A percentile compares a stretch with the other conserved stretches of the same genome.
Conservation (phyloP, 2,797 vertebrate genomes). For the Avahi laniger region DNA sequence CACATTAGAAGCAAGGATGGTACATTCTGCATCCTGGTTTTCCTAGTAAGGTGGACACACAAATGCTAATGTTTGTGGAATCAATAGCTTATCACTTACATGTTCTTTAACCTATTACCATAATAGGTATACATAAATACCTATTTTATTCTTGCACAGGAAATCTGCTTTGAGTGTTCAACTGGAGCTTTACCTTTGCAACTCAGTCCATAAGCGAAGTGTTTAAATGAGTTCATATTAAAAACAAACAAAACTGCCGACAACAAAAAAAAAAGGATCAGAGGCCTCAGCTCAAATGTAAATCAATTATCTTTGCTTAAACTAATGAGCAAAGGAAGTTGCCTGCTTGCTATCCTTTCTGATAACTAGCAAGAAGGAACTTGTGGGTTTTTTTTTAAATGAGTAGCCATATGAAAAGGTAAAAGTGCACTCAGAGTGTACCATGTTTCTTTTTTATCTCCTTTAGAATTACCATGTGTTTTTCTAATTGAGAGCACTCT, state of each 20-base stretch:
- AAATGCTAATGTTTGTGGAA: background rate
- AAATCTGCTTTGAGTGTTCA: background rate
- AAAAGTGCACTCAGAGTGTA: conserved; percentile 9
- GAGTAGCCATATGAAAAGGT: conserved; percentile 24
- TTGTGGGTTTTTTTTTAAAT: background rate
- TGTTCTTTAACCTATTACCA: background rate
- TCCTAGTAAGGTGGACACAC: background rate
- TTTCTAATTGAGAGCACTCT: conserved; percentile 51
- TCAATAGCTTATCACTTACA: background rate
- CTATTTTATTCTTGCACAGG: background rate
- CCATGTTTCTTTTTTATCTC: background rate
- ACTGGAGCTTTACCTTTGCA: background rate
- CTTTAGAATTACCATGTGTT: conserved; percentile 51
- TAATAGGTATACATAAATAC: background rate
- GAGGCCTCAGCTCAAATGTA: background rate
- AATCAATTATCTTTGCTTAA: conserved; percentile 4
- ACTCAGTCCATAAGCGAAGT: background rate
- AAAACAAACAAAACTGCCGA: conserved; percentile 54
- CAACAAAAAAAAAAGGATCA: background rate
- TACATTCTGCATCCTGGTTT: background rate
- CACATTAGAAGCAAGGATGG: background rate
- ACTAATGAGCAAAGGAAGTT: background rate
- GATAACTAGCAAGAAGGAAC: background rate
- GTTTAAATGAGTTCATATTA: conserved; percentile 2
- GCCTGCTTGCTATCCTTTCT: background rate